Evolutionary conservation across 2,888 invertebrate genomes (phyloP).

Genomic region (Teleogryllus oceanicus): DNA sequence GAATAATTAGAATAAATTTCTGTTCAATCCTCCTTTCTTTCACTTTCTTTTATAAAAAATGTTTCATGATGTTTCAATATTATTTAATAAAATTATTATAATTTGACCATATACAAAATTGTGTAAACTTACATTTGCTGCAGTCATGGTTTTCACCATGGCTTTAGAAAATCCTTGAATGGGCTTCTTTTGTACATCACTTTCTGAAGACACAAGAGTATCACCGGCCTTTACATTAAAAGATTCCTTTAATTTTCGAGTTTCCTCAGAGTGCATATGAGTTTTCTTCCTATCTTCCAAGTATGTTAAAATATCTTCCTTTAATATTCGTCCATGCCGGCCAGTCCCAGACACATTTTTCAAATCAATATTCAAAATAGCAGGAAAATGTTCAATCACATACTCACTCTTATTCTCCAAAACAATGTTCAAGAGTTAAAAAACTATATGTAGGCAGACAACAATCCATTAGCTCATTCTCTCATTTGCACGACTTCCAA

Average conservation of each 20-base stretch:
- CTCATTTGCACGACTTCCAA: no score
- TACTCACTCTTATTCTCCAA: neutral
- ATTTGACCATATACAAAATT: neutral
- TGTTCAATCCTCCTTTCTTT: no score
- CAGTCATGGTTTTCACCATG: constrained; percentile 96
- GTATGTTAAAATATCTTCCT: constrained; percentile 84
- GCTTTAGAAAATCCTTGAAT: constrained; percentile 81
- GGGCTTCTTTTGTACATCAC: constrained; percentile 57
- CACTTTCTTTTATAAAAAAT: no score
- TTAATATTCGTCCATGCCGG: constrained; percentile 84
- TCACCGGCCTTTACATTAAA: constrained; percentile 21
- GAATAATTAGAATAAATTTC: no score
- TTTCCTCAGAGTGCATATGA: constrained; percentile 41
- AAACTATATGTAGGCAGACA: no score
- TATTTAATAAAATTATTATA: no score
- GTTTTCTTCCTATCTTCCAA: constrained; percentile 44
- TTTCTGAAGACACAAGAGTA: constrained; percentile 33
- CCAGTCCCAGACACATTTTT: constrained; percentile 73
- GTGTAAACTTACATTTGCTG: constrained; percentile 62
- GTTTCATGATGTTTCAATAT: no score
- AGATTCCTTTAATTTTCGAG: constrained; percentile 29
- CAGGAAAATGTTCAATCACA: neutral
- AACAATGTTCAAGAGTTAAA: no score
- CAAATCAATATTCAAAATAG: constrained; percentile 55
- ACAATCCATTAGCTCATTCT: no score